A percentile compares a stretch with the other conserved stretches of the same genome.
Evolutionary conservation across 2,888 invertebrate species (phyloP).

Genomic region (Netelia fuscicornis): DNA sequence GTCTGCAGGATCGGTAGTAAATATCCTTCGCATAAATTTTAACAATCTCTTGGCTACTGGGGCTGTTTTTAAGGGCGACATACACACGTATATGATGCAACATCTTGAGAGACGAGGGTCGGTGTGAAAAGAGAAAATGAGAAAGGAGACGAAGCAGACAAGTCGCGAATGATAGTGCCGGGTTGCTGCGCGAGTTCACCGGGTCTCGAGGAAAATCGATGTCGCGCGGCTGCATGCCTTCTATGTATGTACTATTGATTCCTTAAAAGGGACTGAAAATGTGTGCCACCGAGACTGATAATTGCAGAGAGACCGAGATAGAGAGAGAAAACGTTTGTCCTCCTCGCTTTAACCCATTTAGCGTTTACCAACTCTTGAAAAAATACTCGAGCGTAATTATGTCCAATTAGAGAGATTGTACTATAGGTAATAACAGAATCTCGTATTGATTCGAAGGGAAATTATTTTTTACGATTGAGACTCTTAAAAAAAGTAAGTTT

Average conservation of each 20-base stretch:
- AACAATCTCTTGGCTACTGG: slow-evolving; percentile 9
- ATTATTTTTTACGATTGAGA: too few species aligned
- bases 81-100: slow-evolving; percentile 48
- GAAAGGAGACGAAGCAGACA: slow-evolving; percentile 10
- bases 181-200: slow-evolving; percentile 40
- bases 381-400: background rate
- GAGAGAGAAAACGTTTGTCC: background rate
- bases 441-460: too few species aligned
- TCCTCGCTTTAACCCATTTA: background rate
- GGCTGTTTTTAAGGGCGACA: background rate
- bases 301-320: background rate
- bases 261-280: slow-evolving; percentile 29
- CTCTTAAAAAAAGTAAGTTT: too few species aligned
- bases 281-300: slow-evolving; percentile 8
- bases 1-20: slow-evolving; percentile 44
- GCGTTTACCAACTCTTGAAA: background rate
- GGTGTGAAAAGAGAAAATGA: background rate
- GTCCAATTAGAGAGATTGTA: background rate
- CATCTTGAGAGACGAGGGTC: slow-evolving; percentile 52
- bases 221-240: slow-evolving; percentile 23
- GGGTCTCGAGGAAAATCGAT: slow-evolving; percentile 53
- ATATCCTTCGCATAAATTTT: slow-evolving; percentile 26
- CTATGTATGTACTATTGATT: slow-evolving; percentile 39
- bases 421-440: background rate
- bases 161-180: slow-evolving; percentile 50